Evolutionary conservation across 1,140 invertebrate species (phyloP), one percentile per base, ranked within the genome.

Genomic region (Drosophila ogumai): DNA sequence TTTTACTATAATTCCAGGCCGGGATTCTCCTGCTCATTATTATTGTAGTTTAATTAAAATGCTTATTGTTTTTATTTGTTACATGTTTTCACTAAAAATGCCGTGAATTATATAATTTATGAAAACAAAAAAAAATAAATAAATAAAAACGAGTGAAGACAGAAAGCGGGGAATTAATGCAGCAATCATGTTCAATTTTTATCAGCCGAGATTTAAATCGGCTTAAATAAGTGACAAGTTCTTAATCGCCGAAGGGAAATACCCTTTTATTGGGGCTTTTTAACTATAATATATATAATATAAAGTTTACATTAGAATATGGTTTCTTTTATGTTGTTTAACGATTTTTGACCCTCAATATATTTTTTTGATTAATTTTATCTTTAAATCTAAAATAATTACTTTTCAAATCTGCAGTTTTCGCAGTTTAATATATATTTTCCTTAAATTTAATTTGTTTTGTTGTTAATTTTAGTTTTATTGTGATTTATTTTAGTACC

Each of bases 1-100:
- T 34, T 47, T n/a, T 38, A 17, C 36, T 32, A 32, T 71, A n/a
- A 55, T 71, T 71, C 46, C 17, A 38, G 15, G 2, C 34, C 47
- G 41, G 36, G 32, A 28, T 15, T 36, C 19, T 15, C 19, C 40
- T 72, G 68, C 54, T 54, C 43, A 61, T 81, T 81, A 55, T 77
- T 81, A 77, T 86, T 85, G 56, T 82, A 63, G 72, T 82, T 87
- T 87, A 87, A 85, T 87, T 85, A 79, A 85, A 87, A 87, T 87
- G 82, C 78, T 85, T 81, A 82, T 87, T 75, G 68, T 78, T 86
- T 74, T 77, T 69, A 57, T 65, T 80, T 85, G 59, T 68, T 46
- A 49, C 50, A 54, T 73, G 65, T 77, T 74, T 84, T 54, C 59
- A 63, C 63, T 49, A 41, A 68, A 73, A 77, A 58, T 75, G 47